These are phyloP conservation scores for Leptura quadrifasciata DNA, from an alignment of 2,888 invertebrate genomes.

Conservation along the genomic window DNA sequence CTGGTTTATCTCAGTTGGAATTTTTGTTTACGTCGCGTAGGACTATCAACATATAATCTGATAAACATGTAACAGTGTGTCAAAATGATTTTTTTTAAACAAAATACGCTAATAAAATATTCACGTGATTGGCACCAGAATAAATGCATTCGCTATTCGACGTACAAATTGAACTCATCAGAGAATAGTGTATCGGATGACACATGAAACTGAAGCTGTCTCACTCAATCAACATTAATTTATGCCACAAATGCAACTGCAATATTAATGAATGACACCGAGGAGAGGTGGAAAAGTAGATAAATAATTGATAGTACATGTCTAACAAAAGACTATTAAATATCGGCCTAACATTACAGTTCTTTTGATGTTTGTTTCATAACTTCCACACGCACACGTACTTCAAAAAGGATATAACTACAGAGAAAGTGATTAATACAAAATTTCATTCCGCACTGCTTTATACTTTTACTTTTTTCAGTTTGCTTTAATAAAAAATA, in stretches of 20 bases:
- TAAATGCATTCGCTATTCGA: conserved; percentile 43
- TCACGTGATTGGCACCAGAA: conserved; percentile 43
- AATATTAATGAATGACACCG: conserved; percentile 2
- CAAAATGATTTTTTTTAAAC: conserved; percentile 30
- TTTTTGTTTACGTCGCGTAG: background rate
- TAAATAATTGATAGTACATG: background rate
- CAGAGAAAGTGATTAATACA: conserved; percentile 28
- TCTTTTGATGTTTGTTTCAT: conserved; percentile 33
- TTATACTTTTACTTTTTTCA: conserved; percentile 20
- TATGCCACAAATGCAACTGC: conserved; percentile 31
- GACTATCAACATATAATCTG: conserved; percentile 1
- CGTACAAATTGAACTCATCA: conserved; percentile 35
- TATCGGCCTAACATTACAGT: background rate
- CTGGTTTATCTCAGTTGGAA: background rate
- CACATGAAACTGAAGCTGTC: conserved; percentile 33
- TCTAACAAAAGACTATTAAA: conserved; percentile 30
- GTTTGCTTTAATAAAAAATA: conserved; percentile 21
- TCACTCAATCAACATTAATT: conserved; percentile 30
- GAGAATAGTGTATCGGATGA: conserved; percentile 33
- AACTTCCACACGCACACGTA: conserved; percentile 7
- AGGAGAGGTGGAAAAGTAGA: background rate
- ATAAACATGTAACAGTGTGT: background rate
- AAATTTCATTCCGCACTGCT: conserved; percentile 11
- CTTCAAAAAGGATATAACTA: conserved; percentile 22
- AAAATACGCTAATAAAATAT: conserved; percentile 38